Base-by-base conservation (phyloP, 2,888 invertebrate species). In the Byasa hedistus region DNA sequence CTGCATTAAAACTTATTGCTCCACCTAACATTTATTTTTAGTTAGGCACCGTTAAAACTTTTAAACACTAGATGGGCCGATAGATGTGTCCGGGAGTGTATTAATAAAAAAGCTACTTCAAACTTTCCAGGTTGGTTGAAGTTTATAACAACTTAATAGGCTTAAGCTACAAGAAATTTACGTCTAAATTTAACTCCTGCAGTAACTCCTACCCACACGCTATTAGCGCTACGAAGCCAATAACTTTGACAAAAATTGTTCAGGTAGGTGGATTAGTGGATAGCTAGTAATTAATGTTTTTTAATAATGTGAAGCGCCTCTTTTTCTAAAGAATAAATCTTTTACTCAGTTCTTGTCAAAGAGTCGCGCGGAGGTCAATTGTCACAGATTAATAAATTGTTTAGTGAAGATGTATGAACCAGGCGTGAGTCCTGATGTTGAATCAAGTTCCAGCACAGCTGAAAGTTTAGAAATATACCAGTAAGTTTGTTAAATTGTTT, bases 131-230 rank as follows among this genome's bases (percentile, higher is more conserved):
- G 76, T 86, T 95, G 73, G 93, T 95, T 3, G 92, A 91, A 64
- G 89, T 92, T 68, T 94, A 94, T 80, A 95, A 95, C 75, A 91
- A 92, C 68, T 85, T 94, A 56, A 82, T 94, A 59, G 91, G 93
- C 3, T 81, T 94, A 71, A 94, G 94, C 75, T 90, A 91, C 69
- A 93, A 93, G 71, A 90, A 89, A 51, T 92, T 93, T 65, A 89
- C 92, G 48, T 85, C 91, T 0, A 93, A 93, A 69, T 92, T 93
- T 72, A 93, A 93, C 73, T 89, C 96, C 39, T 96, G 95, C 79
- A 95, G 95, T 75, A 96, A 96, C 77, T 95, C 95, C 19, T 96
- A 95, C 77, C 96, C 97, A 0, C 93, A 92, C 65, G 89, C 96
- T 61, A 87, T 96, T 54, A 94, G 95, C 74, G 95, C 95, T 61